These are phyloP conservation scores for Dicaeum eximium DNA, from an alignment of 2,113 vertebrate genomes.

Conservation along the genomic window DNA sequence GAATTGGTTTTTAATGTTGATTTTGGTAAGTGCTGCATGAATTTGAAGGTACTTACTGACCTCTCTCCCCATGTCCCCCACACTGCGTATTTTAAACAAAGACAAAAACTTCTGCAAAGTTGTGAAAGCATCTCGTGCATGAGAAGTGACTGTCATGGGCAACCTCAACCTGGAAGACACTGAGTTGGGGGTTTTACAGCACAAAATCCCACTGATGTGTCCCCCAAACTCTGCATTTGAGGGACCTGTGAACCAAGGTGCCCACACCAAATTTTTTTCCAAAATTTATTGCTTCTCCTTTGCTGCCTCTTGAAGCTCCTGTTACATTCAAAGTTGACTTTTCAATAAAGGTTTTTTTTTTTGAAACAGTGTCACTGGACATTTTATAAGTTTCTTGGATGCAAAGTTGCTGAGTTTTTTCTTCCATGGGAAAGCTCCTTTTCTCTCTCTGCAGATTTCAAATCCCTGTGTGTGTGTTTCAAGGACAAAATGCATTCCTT, in stretches of 20 bases:
- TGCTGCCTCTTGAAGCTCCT: not conserved
- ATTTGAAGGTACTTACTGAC: not conserved
- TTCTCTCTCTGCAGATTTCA: too few species aligned
- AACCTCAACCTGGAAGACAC: not conserved
- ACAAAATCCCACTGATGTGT: not conserved
- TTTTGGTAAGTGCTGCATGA: not conserved
- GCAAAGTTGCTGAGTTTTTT: too few species aligned
- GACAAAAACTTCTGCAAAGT: not conserved
- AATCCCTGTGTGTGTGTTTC: too few species aligned
- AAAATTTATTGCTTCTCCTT: not conserved
- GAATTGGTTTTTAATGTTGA: not conserved
- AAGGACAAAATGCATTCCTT: too few species aligned
- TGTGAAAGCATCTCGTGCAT: fast-evolving
- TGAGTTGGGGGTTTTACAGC: not conserved
- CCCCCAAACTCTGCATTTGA: not conserved
- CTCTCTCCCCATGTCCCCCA: not conserved
- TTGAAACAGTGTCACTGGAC: too few species aligned
- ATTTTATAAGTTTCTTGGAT: too few species aligned
- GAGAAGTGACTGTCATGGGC: not conserved
- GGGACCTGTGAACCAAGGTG: not conserved
- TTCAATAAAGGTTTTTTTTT: not conserved
- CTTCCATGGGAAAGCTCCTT: too few species aligned
- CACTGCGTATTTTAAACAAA: fast-evolving
- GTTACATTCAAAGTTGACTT: not conserved
- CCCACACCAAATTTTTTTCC: not conserved